Conservation (phyloP, 2,797 vertebrate species). For the Geotrypetes seraphini region DNA sequence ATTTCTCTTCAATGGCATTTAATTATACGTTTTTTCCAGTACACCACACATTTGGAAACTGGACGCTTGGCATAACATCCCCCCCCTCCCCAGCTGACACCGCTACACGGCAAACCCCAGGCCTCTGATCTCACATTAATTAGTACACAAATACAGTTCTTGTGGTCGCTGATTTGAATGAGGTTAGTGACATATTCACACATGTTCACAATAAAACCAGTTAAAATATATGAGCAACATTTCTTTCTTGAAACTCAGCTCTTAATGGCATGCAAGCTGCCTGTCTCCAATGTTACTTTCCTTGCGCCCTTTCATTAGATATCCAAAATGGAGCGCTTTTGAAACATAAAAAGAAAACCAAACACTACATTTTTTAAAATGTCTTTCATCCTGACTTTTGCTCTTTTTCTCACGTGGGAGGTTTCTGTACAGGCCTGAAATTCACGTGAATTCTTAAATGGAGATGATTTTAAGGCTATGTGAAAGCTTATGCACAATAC, state of each 20-base stretch:
- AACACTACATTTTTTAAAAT: constrained; percentile 24
- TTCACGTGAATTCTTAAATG: no score
- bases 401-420: constrained; percentile 38
- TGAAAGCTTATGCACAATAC: no score
- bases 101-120: constrained; percentile 29
- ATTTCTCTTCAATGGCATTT: constrained; percentile 19
- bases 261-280: constrained; percentile 38
- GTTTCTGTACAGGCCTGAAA: no score
- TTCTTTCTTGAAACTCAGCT: constrained; percentile 16
- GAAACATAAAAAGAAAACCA: constrained; percentile 38
- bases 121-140: constrained; percentile 48
- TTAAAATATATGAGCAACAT: not conserved
- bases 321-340: no score
- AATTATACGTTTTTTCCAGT: constrained; percentile 17
- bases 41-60: constrained; percentile 30
- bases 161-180: constrained; percentile 34
- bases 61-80: constrained; percentile 22
- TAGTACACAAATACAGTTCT: constrained; percentile 41
- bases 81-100: constrained; percentile 33
- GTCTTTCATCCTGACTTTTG: constrained; percentile 35
- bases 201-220: constrained; percentile 48
- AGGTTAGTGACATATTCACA: constrained; percentile 30
- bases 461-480: no score
- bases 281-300: constrained; percentile 14
- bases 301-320: constrained; percentile 34